A percentile compares a stretch with the other conserved stretches of the same genome.
Evolutionary conservation across 2,888 invertebrate genomes (phyloP).

Genomic region (Dryobota labecula): DNA sequence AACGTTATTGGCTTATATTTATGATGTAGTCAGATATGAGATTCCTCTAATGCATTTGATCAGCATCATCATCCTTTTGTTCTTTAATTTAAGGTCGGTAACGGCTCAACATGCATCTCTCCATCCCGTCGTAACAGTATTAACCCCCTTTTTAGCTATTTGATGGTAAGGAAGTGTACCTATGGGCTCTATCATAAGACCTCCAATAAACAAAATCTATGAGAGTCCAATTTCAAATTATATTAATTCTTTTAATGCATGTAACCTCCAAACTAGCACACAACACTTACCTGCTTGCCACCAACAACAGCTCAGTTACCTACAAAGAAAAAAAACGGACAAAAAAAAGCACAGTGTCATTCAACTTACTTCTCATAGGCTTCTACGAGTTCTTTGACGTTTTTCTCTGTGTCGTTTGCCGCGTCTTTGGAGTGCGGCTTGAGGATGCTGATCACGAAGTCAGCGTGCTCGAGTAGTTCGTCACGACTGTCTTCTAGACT

Average conservation of each 20-base stretch:
- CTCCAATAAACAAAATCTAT: background rate
- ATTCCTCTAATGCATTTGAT: background rate
- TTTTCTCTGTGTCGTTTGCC: conserved; percentile 92
- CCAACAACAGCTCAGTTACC: background rate
- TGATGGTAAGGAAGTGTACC: background rate
- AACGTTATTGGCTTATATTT: background rate
- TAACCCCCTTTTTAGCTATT: background rate
- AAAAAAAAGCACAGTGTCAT: conserved; percentile 48
- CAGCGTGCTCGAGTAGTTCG: conserved; percentile 93
- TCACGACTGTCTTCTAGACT: conserved; percentile 92
- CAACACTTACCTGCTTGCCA: conserved; percentile 19
- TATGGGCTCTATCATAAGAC: conserved; percentile 1
- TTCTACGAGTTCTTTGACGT: conserved; percentile 92
- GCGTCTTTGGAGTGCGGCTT: conserved; percentile 92
- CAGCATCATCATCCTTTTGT: background rate
- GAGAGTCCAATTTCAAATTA: background rate
- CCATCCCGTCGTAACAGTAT: background rate
- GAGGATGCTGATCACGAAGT: conserved; percentile 93
- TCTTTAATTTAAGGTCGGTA: background rate
- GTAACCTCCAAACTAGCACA: conserved; percentile 35
- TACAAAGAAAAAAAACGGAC: background rate
- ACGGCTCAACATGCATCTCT: background rate
- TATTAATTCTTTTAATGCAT: conserved; percentile 1
- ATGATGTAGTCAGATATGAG: too few species aligned
- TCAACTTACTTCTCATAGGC: conserved; percentile 91